Evolutionary conservation across 2,113 vertebrate species (phyloP), one percentile per base, ranked within the genome.

Genomic region (Callopanchax toddi): DNA sequence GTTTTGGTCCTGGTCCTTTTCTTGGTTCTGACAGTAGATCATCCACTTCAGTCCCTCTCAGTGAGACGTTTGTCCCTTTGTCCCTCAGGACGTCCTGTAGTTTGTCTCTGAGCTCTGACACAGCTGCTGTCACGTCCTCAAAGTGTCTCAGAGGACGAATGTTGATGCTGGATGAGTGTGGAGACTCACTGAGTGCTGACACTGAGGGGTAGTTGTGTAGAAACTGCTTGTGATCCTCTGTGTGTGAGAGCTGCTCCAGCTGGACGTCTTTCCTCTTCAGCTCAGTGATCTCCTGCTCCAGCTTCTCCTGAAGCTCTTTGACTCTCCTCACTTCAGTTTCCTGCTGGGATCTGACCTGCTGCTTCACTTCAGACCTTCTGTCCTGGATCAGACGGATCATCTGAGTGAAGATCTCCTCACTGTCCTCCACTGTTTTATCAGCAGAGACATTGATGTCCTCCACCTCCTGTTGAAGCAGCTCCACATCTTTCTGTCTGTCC

Each of bases 361-460:
- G 53, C 53, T 56, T 56, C 53, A 56, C 53, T 0, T 40, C 49
- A 51, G 49, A 51, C 9, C 49, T 51, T 32, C 49, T 51, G 12
- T 51, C 2, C 49, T 51, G 49, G 17, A 51, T 17, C 22, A 43
- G 17, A 55, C 3, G 1, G 11, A 65, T 64, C 43, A 76, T 1
- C 46, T 52, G 36, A 15, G 1, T 46, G 4, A 58, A 68, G 17
- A 48, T 60, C 46, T 63, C 16, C n/a, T 58, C 53, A 17, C 29
- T 75, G 54, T 60, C 36, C 63, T 39, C 36, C 49, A 54, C 55
- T 23, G 66, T 5, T 76, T 65, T 34, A 54, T 64, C 42, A 52
- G 72, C 72, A 25, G 39, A 58, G 23, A 3, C 22, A 39, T 48
- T 53, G 29, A 76, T 58, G 3, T 22, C 0, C 32, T 48, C 7